Evolutionary conservation across 2,113 vertebrate species (phyloP), one percentile per base, ranked within the genome.

Genomic region (Chaetops frenatus): DNA sequence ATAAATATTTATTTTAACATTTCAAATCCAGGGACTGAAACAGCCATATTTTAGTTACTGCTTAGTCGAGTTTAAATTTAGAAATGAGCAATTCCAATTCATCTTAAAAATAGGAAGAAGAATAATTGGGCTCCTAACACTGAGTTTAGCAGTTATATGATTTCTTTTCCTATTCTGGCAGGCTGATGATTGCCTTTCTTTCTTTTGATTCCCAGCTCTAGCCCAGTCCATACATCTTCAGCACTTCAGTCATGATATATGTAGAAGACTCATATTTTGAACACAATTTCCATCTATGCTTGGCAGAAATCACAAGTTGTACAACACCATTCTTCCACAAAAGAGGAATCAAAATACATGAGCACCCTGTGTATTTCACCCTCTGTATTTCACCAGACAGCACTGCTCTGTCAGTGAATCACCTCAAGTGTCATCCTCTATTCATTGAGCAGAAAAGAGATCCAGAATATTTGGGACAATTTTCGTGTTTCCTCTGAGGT

Each of bases 1-100:
- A 92, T 83, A 92, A 92, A 80, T 95, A 73, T 88, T 93, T 91
- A 95, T 91, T 90, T 77, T 21, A 85, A 50, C 33, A 35, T 92
- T 90, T 80, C 45, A 58, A 54, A 80, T 66, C 45, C 51, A 81
- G 45, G 15, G 38, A 73, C 50, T 28, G 18, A 94, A 88, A 83
- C n/a, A 93, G 54, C 10, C 31, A 5, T n/a, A 64, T 66, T 92
- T 92, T 83, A 90, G 45, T 77, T 86, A 83, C 25, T 25, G 77
- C n/a, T 86, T 80, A 12, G 1, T 81, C 60, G 86, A 65, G 64
- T 86, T 86, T 77, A 95, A 93, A 92, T 90, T 88, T 73, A 66
- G 79, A 93, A 95, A 65, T 42, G 23, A 90, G 33, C 18, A 70
- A 85, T 80, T 81, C 33, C 60, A 86, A 86, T 86, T 96, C 87